These are phyloP conservation scores for Cerastis leucographa DNA, from an alignment of 2,888 invertebrate species.

Conservation along the genomic window DNA sequence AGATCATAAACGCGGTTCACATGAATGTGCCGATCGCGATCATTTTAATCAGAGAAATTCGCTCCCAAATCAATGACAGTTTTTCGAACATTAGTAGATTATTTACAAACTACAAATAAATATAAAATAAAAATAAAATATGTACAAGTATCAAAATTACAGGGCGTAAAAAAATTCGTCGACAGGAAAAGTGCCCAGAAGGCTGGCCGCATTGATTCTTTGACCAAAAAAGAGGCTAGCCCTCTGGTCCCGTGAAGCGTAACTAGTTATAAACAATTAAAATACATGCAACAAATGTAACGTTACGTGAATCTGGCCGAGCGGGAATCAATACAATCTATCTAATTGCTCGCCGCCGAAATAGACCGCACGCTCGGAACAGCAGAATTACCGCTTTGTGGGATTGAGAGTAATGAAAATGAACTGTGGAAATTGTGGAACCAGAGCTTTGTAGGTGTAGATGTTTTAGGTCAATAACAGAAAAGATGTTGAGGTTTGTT, in stretches of 20 bases:
- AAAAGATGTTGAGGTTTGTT: too few relatives aligned
- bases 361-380: background rate
- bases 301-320: background rate
- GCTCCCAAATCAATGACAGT: background rate
- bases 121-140: too few relatives aligned
- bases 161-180: too few relatives aligned
- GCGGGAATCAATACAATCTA: slow-evolving; percentile 44
- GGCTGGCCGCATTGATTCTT: too few relatives aligned
- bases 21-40: background rate
- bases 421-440: background rate
- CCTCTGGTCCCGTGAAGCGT: too few relatives aligned
- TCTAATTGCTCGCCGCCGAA: slow-evolving; percentile 36
- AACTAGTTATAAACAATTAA: slow-evolving; percentile 5
- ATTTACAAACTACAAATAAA: too few relatives aligned
- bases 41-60: background rate
- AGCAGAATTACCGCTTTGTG: slow-evolving; percentile 1
- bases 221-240: too few relatives aligned
- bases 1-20: background rate
- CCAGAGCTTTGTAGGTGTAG: too few relatives aligned
- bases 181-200: too few relatives aligned
- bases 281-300: background rate
- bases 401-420: background rate
- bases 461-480: too few relatives aligned
- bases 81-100: too few relatives aligned
- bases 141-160: too few relatives aligned